Conservation (phyloP, 2,113 vertebrate genomes). For the Phylloscopus trochilus region DNA sequence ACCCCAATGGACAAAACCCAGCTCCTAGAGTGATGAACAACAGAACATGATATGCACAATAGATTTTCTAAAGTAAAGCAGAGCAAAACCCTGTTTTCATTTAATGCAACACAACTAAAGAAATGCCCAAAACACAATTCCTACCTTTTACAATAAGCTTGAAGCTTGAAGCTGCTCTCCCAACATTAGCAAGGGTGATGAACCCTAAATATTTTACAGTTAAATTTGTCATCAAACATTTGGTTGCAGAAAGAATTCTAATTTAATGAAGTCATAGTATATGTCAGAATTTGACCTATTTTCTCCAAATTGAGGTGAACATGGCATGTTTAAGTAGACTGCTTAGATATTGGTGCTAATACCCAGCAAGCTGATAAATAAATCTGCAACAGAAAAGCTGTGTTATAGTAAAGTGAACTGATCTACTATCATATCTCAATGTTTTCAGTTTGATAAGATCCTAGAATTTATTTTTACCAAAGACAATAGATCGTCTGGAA, state of each 20-base stretch:
- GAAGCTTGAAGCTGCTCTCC: background rate
- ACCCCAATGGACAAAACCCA: background rate
- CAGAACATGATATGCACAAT: background rate
- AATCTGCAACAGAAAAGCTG: background rate
- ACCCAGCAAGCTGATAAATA: background rate
- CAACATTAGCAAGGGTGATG: background rate
- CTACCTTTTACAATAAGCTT: background rate
- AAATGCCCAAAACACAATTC: background rate
- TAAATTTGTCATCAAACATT: background rate
- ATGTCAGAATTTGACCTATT: background rate
- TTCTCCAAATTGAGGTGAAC: background rate
- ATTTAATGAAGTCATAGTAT: background rate
- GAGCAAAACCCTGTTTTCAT: background rate
- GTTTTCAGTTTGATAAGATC: background rate
- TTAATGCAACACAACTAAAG: background rate
- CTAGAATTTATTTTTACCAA: background rate
- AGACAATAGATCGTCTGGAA: background rate
- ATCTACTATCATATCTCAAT: background rate
- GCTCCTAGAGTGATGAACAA: background rate
- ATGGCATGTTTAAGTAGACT: background rate
- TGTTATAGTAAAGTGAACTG: background rate
- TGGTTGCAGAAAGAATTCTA: background rate
- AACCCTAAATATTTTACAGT: background rate
- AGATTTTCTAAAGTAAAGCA: background rate
- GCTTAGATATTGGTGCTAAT: background rate